Evolutionary conservation across 2,888 invertebrate species (phyloP), one percentile per base, ranked within the genome.

Genomic region (Amphipoea oculea): DNA sequence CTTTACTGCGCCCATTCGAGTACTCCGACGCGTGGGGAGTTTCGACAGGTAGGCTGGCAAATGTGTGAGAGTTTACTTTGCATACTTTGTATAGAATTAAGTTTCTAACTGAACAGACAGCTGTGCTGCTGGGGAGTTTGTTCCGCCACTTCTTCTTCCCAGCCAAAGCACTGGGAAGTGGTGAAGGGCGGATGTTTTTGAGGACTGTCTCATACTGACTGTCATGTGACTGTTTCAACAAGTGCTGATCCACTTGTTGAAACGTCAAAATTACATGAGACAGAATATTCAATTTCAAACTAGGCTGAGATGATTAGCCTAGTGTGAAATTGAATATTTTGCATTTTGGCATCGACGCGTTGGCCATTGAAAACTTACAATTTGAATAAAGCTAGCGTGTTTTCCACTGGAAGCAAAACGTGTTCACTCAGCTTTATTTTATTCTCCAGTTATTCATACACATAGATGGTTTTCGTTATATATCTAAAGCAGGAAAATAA

Each of bases 401-500:
- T 70, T 71, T n/a, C 40, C n/a, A 20, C n/a, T 17, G 17, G 7
- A 23, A 17, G 2, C 17, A 66, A 66, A 5, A 66, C 11, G 9
- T 17, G 20, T 11, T 23, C 9, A 4, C 4, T 12, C 17, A 6
- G 4, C 23, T 29, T 42, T 74, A 1, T 12, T 73, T 73, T 45
- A 3, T 5, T 36, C 40, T n/a, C n/a, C 40, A n/a, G 5, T 62
- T 62, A 20, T 51, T 75, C 20, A 48, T 75, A 17, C 20, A 40
- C 60, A 9, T 9, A 60, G 9, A 54, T 40, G 9, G 17, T 40
- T 2, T 4, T 74, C 48, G 45, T 75, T 76, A 63, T 68, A 29
- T 54, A 82, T 23, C 29, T 40, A 12, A 70, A 14, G 48, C 54
- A 75, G 74, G 73, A 75, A 80, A 83, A 86, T 73, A 86, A 73